Evolutionary conservation across 2,113 vertebrate genomes (phyloP), one percentile per base, ranked within the genome.

Genomic region (Abramis brama): DNA sequence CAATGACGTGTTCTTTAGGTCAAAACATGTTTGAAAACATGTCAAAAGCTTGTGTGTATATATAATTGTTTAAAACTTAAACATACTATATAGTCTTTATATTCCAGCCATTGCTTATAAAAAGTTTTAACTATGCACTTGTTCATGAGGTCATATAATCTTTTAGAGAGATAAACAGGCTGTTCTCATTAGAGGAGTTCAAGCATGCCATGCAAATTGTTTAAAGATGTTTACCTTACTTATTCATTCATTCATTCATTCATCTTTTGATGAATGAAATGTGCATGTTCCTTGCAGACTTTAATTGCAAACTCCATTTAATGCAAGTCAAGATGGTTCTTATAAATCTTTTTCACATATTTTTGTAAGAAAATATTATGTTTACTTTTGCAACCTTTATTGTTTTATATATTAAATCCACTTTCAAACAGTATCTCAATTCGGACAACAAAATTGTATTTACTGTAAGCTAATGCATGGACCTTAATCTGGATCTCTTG

Each of bases 201-300:
- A 17, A 23, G 23, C 36, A 62, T 79, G 55, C 57, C 55, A 43
- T 1, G 43, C 25, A n/a, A 74, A 43, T 45, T 7, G 55, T 64
- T 60, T 64, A 17, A 43, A 81, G 15, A 75, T 75, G 43, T 75
- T 74, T 27, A 47, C 71, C 12, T 74, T 43, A 39, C 68, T 36
- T 19, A 3, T 71, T 71, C 39, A 74, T 74, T 74, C 23, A 25
- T 47, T 36, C 9, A 3, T 71, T 71, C 39, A 74, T 74, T 74
- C 23, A 25, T 47, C n/a, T 50, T 75, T 47, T 75, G 73, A 50
- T 8, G 9, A 62, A 79, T 62, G 17, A 25, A 59, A 79, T 25
- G 10, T 43, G 13, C 43, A 47, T 47, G 71, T 13, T 75, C 12
- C 10, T 15, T 4, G 11, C 77, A n/a, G 55, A 43, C 8, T 36